Percentiles rank a stretch among this genome's conserved stretches.
Conservation (phyloP, 2,797 vertebrate genomes). For the Poliocrania exsul region DNA sequence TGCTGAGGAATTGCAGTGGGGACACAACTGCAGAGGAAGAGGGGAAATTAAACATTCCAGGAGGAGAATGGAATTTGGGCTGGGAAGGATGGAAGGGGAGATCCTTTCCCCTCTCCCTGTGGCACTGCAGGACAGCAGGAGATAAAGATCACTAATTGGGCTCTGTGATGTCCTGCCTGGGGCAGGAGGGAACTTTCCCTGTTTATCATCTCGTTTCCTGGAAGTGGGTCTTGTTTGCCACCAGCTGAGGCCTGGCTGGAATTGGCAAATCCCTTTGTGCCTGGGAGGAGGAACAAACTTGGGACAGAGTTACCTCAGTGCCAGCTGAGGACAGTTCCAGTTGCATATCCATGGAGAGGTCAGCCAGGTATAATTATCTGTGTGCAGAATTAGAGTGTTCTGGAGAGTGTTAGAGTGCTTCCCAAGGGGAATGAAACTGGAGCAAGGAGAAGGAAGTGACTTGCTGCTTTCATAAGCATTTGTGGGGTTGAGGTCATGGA, state of each 20-base stretch:
- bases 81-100: background rate
- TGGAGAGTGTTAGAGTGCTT: background rate
- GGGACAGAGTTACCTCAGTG: background rate
- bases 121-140: background rate
- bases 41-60: rapidly evolving
- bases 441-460: constrained; percentile 36
- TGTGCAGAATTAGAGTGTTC: constrained; percentile 7
- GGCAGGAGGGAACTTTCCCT: background rate
- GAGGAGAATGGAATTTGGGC: background rate
- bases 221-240: background rate
- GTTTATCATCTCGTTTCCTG: background rate
- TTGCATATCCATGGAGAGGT: background rate
- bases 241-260: background rate
- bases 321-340: background rate
- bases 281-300: background rate
- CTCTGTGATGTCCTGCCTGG: background rate
- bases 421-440: constrained; percentile 31
- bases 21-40: background rate
- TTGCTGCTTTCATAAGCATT: background rate
- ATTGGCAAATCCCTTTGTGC: background rate
- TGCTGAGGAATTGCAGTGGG: background rate
- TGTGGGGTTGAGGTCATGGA: background rate
- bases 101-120: background rate
- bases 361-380: constrained; percentile 30
- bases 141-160: background rate